Conservation (phyloP, 2,113 vertebrate species). For the Bufo bufo region DNA sequence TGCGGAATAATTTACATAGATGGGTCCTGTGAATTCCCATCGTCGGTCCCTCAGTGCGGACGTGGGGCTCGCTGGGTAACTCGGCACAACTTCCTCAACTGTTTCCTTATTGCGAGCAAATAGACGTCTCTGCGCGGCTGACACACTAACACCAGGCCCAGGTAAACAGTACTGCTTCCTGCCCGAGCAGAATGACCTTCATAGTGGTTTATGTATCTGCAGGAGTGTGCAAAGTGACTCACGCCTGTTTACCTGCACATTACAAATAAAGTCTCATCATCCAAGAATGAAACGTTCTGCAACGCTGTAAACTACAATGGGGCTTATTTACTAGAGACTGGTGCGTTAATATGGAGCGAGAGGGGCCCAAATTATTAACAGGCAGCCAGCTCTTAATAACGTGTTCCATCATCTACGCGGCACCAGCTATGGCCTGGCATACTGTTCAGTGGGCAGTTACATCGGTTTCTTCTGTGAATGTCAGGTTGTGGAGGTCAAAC, state of each 20-base stretch:
- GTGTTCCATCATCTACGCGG: no score
- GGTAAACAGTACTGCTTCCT: background rate
- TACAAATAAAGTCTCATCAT: background rate
- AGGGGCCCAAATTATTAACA: no score
- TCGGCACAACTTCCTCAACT: background rate
- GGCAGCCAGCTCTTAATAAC: no score
- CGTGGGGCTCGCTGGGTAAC: background rate
- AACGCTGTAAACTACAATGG: no score
- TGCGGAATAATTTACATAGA: background rate
- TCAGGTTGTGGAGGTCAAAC: no score
- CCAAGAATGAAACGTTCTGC: no score
- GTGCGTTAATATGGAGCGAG: no score
- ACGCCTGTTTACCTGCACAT: background rate
- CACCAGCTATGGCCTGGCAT: no score
- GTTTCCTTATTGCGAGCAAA: constrained; percentile 22
- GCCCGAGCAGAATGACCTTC: background rate
- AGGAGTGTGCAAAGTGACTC: background rate
- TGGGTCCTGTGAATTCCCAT: background rate
- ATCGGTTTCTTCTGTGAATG: no score
- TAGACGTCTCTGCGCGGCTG: background rate
- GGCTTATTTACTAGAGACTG: no score
- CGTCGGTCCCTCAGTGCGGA: background rate
- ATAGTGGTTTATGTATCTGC: background rate
- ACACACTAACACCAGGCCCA: background rate
- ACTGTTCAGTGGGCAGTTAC: no score